A percentile compares a stretch with the other conserved stretches of the same genome.
These are phyloP conservation scores for Larimichthys crocea DNA, from an alignment of 2,113 vertebrate species.

Conservation along the genomic window DNA sequence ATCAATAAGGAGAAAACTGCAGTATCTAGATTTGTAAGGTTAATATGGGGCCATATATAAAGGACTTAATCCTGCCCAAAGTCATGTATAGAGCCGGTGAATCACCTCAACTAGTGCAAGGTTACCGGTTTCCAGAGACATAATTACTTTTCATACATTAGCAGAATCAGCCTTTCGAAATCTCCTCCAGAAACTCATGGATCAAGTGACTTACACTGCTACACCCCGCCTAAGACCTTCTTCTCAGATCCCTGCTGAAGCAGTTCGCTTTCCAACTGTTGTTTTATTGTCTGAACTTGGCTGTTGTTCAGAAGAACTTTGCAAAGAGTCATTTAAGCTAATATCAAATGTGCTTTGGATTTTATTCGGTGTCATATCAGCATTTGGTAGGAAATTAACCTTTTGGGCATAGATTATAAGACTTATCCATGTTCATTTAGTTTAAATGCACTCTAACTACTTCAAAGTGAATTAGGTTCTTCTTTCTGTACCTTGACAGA, in stretches of 20 bases:
- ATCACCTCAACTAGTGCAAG: constrained; percentile 15
- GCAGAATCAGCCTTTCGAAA: neutral
- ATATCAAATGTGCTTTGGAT: constrained; percentile 68
- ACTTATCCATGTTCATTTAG: constrained; percentile 47
- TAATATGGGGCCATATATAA: constrained; percentile 35
- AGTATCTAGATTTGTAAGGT: constrained; percentile 43
- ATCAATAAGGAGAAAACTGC: constrained; percentile 72
- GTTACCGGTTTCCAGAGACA: constrained; percentile 11
- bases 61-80: constrained; percentile 38
- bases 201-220: neutral
- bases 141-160: neutral
- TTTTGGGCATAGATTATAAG: constrained; percentile 55
- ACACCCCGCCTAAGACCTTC: neutral
- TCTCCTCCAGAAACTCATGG: neutral
- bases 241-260: neutral
- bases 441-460: constrained; percentile 17
- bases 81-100: constrained; percentile 21
- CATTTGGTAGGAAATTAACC: constrained; percentile 67
- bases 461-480: constrained; percentile 49
- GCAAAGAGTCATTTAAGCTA: constrained; percentile 55
- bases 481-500: constrained; percentile 44
- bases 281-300: constrained; percentile 36
- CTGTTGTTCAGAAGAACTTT: constrained; percentile 46
- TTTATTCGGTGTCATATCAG: constrained; percentile 57
- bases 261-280: neutral